A percentile compares a stretch with the other conserved stretches of the same genome.
Conservation (phyloP, 2,888 invertebrate species). For the Aphidoletes aphidimyza region DNA sequence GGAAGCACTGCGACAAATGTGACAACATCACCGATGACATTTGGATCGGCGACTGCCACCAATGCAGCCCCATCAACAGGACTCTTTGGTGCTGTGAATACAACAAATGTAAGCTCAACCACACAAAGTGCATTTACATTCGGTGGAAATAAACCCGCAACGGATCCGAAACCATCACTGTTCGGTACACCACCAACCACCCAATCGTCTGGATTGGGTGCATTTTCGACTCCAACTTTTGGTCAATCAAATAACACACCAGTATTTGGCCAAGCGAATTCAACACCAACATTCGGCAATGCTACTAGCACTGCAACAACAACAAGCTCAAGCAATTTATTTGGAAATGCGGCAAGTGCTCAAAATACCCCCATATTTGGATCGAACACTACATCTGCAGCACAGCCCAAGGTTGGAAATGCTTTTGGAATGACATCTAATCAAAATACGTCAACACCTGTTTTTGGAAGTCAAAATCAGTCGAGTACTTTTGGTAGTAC, state of each 20-base stretch:
- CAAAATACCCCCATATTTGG: not conserved
- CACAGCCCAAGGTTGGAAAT: not conserved
- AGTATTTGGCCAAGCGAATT: not conserved
- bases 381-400: not conserved
- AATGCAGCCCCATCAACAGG: not conserved
- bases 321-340: not conserved
- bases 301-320: not conserved
- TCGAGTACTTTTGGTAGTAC: not conserved
- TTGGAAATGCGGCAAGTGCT: not conserved
- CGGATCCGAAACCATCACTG: not conserved
- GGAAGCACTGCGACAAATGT: not conserved
- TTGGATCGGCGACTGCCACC: constrained; percentile 1
- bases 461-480: constrained; percentile 11
- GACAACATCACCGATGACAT: not conserved
- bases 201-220: not conserved
- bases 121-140: constrained; percentile 23
- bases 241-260: constrained; percentile 15
- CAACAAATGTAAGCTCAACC: not conserved
- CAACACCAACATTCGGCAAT: not conserved
- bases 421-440: not conserved
- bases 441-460: not conserved
- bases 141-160: not conserved
- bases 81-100: not conserved
- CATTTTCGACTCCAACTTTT: constrained; percentile 13
- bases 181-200: not conserved